Percentiles rank a stretch among this genome's conserved stretches.
phyloP scores from a whole-genome alignment of 1,140 invertebrate genomes.

The Hypsibius dujardini region DNA sequence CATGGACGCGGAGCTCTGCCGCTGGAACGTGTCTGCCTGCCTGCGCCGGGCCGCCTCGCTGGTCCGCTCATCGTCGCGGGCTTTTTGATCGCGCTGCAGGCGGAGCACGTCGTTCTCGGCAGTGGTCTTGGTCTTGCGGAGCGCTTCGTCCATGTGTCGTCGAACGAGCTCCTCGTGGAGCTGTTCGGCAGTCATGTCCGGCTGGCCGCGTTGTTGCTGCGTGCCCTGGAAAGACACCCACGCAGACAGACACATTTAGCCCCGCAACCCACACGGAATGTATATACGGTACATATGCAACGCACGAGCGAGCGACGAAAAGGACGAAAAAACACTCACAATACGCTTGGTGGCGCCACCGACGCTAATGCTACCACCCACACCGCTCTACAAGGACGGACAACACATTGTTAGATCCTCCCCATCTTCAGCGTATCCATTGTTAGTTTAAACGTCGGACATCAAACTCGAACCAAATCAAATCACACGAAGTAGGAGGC shows the following conservation, averaged over 20 bases:
- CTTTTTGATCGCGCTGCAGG: neutral
- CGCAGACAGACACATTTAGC: too few relatives aligned
- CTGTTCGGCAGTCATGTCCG: neutral
- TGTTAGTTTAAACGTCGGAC: neutral
- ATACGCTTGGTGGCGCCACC: neutral
- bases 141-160: neutral
- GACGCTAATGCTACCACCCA: neutral
- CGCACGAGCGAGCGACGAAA: neutral
- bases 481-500: too few relatives aligned
- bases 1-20: neutral
- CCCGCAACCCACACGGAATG: neutral
- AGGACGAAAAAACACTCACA: neutral
- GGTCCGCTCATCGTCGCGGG: constrained; percentile 9
- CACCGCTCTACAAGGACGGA: neutral
- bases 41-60: neutral
- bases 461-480: too few relatives aligned
- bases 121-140: neutral
- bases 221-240: too few relatives aligned
- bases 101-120: neutral
- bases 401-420: neutral
- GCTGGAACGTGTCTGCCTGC: neutral
- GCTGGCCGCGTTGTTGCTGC: too few relatives aligned
- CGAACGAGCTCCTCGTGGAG: constrained; percentile 1
- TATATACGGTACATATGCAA: neutral
- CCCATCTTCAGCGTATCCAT: neutral